Evolutionary conservation across 2,113 vertebrate species (phyloP).

Genomic region (Engystomops pustulosus): DNA sequence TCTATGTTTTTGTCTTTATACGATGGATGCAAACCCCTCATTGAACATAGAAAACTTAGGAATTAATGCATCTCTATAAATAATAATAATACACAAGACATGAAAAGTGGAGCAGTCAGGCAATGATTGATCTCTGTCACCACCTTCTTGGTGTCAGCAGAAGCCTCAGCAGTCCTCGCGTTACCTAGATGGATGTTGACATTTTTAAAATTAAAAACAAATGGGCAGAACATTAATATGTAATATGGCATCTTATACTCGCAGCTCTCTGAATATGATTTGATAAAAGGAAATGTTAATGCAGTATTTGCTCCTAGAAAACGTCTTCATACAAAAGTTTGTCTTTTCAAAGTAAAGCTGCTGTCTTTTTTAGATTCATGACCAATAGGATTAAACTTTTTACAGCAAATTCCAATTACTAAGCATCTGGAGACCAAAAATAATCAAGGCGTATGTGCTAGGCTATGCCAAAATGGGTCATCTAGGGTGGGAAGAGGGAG

Average conservation of each 20-base stretch:
- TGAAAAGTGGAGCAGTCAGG: background rate
- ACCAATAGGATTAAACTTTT: background rate
- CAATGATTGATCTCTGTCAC: background rate
- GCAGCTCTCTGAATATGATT: background rate
- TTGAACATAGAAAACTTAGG: too few relatives aligned
- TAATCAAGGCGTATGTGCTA: background rate
- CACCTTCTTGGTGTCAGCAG: background rate
- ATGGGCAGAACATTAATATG: background rate
- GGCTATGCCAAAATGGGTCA: constrained; percentile 17
- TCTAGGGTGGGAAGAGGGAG: constrained; percentile 5
- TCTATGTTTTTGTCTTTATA: too few relatives aligned
- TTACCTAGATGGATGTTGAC: background rate
- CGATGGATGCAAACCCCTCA: too few relatives aligned
- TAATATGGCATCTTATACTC: background rate
- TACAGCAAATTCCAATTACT: background rate
- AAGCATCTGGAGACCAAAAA: background rate
- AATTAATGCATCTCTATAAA: background rate
- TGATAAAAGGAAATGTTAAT: background rate
- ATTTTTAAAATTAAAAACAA: background rate
- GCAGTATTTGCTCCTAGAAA: background rate
- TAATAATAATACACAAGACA: background rate
- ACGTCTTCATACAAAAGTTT: too few relatives aligned
- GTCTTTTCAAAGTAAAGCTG: background rate
- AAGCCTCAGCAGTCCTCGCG: background rate
- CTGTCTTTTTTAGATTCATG: background rate